Base-by-base conservation (phyloP, 2,888 invertebrate genomes). In the Cyclophora punctaria region DNA sequence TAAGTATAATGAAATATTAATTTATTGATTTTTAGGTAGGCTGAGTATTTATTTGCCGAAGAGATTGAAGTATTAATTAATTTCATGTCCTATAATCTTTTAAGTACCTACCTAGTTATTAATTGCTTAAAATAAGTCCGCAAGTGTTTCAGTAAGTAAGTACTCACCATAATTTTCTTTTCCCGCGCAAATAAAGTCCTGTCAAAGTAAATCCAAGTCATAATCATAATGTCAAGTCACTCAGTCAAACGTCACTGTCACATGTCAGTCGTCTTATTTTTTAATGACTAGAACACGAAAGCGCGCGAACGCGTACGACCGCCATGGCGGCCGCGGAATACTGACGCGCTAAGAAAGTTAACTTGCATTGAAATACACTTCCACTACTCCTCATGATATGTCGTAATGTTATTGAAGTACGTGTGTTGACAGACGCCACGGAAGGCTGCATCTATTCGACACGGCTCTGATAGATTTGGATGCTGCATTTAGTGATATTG, bases 291-390 rank as follows among this genome's bases (percentile, higher is more conserved):
- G 83, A 73, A 58, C 54, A 56, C 59, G 63, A 47, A 49, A 62
- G 71, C 71, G 72, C 78, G 78, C 57, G 69, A 60, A 62, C 64
- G 75, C 83, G 83, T 70, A 69, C 69, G 54, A 62, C 69, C 73
- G 79, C 80, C 85, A 83, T 82, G 54, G 78, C 79, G 80, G 51
- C 66, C 63, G 76, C 80, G 80, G 75, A 62, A 51, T 35, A 87
- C 87, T 87, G 81, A 59, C 53, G 56, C 42, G 69, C 65, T 69
- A 71, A 71, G 70, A 64, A 56, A 47, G 51, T 41, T 20, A 20
- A 20, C 20, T 20, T 40, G 63, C 65, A 50, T 56, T 67, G 62
- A 57, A 80, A 84, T 80, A 87, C 86, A 86, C 78, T 80, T 64
- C 86, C 85, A 84, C 85, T 80, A 69, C 86, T 75, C 73, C 67